These are phyloP conservation scores for Tetramorium simillimum DNA, from an alignment of 1,140 invertebrate species.

Conservation along the genomic window DNA sequence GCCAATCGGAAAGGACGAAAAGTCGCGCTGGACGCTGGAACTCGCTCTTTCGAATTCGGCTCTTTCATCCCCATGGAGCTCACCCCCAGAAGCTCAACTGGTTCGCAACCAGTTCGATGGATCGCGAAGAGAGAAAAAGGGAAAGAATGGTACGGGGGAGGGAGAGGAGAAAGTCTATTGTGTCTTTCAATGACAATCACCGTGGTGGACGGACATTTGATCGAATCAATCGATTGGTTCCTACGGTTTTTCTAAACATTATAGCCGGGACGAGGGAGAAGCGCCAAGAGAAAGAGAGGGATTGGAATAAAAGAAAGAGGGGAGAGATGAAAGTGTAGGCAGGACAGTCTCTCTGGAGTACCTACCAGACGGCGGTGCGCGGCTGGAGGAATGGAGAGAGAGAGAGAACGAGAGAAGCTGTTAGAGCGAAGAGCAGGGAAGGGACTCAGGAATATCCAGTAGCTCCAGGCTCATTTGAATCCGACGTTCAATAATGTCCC, in stretches of 20 bases:
- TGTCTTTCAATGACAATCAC: constrained; percentile 82
- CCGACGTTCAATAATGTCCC: constrained; percentile 80
- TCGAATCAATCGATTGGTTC: constrained; percentile 82
- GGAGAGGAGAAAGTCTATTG: constrained; percentile 76
- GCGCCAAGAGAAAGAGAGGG: constrained; percentile 28
- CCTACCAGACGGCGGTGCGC: constrained; percentile 16
- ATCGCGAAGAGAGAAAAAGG: constrained; percentile 46
- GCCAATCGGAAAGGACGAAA: constrained; percentile 61
- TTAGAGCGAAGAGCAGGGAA: constrained; percentile 17
- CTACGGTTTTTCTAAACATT: constrained; percentile 78
- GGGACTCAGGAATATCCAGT: constrained; percentile 67
- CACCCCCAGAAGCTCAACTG: constrained; percentile 30
- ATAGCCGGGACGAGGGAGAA: constrained; percentile 37
- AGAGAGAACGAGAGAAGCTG: constrained; percentile 10
- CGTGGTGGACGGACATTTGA: constrained; percentile 80
- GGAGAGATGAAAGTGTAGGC: constrained; percentile 16
- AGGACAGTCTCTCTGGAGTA: constrained; percentile 26
- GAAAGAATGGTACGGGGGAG: constrained; percentile 8
- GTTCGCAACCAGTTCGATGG: constrained; percentile 32
- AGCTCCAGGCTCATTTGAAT: constrained; percentile 80
- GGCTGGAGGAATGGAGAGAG: constrained; percentile 4
- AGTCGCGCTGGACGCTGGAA: constrained; percentile 50
- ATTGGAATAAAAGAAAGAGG: background rate
- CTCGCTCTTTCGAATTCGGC: constrained; percentile 55
- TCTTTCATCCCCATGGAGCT: constrained; percentile 36